Evolutionary conservation across 1,140 invertebrate genomes (phyloP).

Genomic region (Drosophila mojavensis): DNA sequence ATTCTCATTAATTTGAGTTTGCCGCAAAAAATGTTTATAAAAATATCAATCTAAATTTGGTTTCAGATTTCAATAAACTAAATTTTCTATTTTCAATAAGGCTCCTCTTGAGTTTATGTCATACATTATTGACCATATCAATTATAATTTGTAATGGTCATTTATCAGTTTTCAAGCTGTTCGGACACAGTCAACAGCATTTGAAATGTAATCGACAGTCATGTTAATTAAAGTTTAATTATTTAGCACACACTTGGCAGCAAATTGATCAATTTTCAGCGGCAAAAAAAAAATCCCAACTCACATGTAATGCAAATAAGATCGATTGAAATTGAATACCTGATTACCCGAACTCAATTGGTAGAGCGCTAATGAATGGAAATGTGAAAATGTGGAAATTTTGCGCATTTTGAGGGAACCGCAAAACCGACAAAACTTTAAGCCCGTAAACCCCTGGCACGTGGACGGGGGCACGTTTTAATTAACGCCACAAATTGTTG

Average conservation of each 20-base stretch:
- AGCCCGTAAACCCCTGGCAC: slow-evolving; percentile 31
- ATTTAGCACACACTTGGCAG: background rate
- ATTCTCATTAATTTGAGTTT: too few relatives aligned
- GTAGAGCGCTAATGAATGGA: slow-evolving; percentile 63
- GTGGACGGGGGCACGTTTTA: slow-evolving; percentile 76
- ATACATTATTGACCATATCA: too few relatives aligned
- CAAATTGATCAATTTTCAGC: slow-evolving; percentile 3
- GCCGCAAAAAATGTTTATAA: too few relatives aligned
- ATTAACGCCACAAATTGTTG: slow-evolving; percentile 76
- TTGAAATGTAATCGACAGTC: background rate
- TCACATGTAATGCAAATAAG: slow-evolving; percentile 12
- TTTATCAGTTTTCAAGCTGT: too few relatives aligned
- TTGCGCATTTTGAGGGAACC: background rate
- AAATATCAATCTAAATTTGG: too few relatives aligned
- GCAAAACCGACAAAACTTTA: background rate
- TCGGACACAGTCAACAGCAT: too few relatives aligned
- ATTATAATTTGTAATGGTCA: too few relatives aligned
- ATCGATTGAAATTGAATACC: slow-evolving; percentile 3
- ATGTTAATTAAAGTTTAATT: background rate
- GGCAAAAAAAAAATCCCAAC: background rate
- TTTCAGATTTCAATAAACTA: too few relatives aligned
- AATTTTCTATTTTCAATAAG: too few relatives aligned
- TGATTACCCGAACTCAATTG: slow-evolving; percentile 29
- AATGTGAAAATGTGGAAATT: slow-evolving; percentile 26
- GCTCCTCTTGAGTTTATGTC: too few relatives aligned